Percentiles rank a stretch among this genome's conserved stretches.
Conservation (phyloP, 2,113 vertebrate species). For the Desmodus rotundus region DNA sequence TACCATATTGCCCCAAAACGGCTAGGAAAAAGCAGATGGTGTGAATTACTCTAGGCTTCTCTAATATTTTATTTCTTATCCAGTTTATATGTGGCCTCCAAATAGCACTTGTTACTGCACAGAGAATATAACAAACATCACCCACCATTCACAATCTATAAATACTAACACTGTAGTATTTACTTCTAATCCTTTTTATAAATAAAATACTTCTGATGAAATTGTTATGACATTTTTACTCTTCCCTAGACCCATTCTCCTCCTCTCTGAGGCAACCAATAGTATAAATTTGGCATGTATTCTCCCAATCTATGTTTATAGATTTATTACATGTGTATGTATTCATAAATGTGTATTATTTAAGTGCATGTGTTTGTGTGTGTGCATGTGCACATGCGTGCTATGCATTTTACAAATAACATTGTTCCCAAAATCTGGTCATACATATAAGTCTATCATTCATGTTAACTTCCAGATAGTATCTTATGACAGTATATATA, state of each 20-base stretch:
- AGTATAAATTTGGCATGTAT: too few relatives aligned
- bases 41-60: neutral
- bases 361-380: too few relatives aligned
- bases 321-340: neutral
- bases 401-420: too few relatives aligned
- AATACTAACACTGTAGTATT: too few relatives aligned
- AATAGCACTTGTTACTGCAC: neutral
- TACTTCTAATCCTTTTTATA: too few relatives aligned
- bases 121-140: neutral
- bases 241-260: too few relatives aligned
- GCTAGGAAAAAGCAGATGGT: neutral
- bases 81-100: neutral
- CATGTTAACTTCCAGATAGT: constrained; percentile 4
- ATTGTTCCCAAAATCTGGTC: neutral
- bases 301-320: too few relatives aligned
- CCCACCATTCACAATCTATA: neutral
- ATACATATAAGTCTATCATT: neutral
- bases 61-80: neutral
- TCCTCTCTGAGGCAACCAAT: too few relatives aligned
- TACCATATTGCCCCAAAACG: neutral
- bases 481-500: neutral
- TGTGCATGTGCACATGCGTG: too few relatives aligned
- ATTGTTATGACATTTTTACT: too few relatives aligned
- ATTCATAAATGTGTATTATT: too few relatives aligned
- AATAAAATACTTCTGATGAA: too few relatives aligned